Base-by-base conservation (phyloP, 2,888 invertebrate species). In the Meta bourneti region DNA sequence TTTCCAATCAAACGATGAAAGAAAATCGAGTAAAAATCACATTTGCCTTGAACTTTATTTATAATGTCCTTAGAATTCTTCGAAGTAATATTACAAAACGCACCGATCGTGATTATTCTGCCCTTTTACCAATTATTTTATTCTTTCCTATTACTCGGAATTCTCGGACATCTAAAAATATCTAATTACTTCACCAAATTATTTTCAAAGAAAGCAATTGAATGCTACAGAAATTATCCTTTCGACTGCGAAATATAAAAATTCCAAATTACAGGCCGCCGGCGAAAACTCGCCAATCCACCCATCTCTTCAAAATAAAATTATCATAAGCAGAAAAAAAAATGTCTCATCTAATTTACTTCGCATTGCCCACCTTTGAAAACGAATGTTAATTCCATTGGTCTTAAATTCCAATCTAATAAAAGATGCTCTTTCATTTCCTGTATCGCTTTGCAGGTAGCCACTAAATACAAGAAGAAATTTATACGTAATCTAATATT, bases 401-500 rank as follows among this genome's bases (percentile, higher is more conserved):
- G 61, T 61, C 84, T 75, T 84, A 75, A 84, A 84, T 54, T 84
- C 61, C 34, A 84, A 84, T 84, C 84, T 74, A 72, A 48, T 72
- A 75, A 52, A 61, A n/a, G 54, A 61, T 84, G 20, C 20, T 8
- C 54, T 61, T 61, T 61, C 72, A 84, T 75, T 84, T 75, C 48
- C 48, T 54, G 54, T 82, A 72, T 71, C 82, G 71, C 34, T 61
- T 34, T 34, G 34, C 34, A 6, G 52, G 19, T 51, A 20, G 34
- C 20, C 71, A 20, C 69, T 82, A 20, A 82, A 82, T 71, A 49
- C 11, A 19, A 69, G 72, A 84, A 84, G 74, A 61, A 84, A 84
- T 74, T 79, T 79, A 79, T 79, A 16, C 79, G 20, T 52, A 52
- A 75, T 75, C 34, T 75, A 75, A 75, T 84, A 84, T 84, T 84